Conservation (phyloP, 2,797 vertebrate species). For the Hemibagrus guttatus region DNA sequence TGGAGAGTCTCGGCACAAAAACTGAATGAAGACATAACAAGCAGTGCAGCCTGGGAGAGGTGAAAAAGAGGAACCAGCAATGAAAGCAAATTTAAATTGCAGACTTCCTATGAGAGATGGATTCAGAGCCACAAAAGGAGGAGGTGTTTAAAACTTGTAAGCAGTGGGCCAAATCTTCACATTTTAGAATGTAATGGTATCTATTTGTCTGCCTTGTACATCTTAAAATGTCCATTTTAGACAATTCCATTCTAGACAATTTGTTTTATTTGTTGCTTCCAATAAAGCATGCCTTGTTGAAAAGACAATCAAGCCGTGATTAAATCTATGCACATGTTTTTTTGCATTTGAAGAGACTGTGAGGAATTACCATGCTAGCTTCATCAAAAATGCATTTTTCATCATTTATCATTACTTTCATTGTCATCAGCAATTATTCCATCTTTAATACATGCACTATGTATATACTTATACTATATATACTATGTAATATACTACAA, state of each 20-base stretch:
- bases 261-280: not conserved
- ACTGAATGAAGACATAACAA: constrained; percentile 12
- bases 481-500: constrained; percentile 6
- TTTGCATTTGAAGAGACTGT: not conserved
- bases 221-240: not conserved
- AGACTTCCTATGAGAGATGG: constrained; percentile 22
- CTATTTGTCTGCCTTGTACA: not conserved
- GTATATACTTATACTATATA: not conserved
- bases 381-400: not conserved
- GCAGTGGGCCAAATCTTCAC: not conserved
- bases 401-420: not conserved
- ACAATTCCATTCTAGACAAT: constrained; percentile 4
- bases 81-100: constrained; percentile 32
- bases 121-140: constrained; percentile 10
- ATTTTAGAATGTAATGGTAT: not conserved
- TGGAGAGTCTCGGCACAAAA: constrained; percentile 26
- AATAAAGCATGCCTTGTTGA: constrained; percentile 18
- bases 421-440: not conserved
- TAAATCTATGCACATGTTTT: constrained; percentile 8
- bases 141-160: constrained; percentile 5
- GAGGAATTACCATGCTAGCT: not conserved
- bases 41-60: not conserved
- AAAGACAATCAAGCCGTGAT: not conserved
- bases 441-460: constrained; percentile 19
- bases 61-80: not conserved